These are phyloP conservation scores for Trachops cirrhosus DNA, from an alignment of 2,797 vertebrate species.

Conservation along the genomic window DNA sequence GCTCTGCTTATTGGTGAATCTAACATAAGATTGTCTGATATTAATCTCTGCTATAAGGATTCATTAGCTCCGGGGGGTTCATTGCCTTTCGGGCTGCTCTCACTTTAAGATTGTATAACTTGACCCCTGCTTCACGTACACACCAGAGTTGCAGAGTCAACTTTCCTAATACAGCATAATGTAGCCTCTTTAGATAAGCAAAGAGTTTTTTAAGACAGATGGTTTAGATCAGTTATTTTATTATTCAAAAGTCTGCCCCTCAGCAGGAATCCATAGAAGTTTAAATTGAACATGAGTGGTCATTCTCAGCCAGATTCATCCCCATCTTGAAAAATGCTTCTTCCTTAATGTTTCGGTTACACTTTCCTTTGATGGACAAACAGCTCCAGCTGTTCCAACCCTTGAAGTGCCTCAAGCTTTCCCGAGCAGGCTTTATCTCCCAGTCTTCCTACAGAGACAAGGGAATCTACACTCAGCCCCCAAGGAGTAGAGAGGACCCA, in stretches of 20 bases:
- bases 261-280: constrained; percentile 56
- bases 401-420: constrained; percentile 37
- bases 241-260: constrained; percentile 67
- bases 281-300: constrained; percentile 62
- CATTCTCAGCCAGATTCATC: constrained; percentile 44
- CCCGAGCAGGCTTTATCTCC: not conserved
- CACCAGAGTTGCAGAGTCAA: not conserved
- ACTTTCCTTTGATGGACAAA: constrained; percentile 64
- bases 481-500: not conserved
- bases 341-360: constrained; percentile 63
- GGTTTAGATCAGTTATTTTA: constrained; percentile 64
- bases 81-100: not conserved
- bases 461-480: not conserved
- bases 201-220: constrained; percentile 56
- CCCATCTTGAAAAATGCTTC: constrained; percentile 53
- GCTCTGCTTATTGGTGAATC: not conserved
- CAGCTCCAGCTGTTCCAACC: constrained; percentile 56
- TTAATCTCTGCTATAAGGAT: not conserved
- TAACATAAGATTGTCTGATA: not conserved
- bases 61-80: not conserved
- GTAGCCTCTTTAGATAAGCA: constrained; percentile 3
- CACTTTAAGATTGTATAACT: not conserved
- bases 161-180: constrained; percentile 24
- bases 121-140: not conserved
- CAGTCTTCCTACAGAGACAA: constrained; percentile 8